phyloP scores from a whole-genome alignment of 2,113 vertebrate species.

The Neogale vison region DNA sequence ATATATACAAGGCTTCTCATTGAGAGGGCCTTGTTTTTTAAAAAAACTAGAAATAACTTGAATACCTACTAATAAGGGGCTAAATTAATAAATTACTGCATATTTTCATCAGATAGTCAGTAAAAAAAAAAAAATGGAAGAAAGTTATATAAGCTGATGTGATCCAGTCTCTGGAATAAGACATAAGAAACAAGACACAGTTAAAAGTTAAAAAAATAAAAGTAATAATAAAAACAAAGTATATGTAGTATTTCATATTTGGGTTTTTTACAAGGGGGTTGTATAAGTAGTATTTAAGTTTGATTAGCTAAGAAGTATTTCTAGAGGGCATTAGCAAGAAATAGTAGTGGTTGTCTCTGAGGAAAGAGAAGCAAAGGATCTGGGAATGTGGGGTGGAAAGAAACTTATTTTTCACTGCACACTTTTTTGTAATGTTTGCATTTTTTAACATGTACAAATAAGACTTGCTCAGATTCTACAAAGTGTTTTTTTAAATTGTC shows the following conservation, averaged over 20 bases:
- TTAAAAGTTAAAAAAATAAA: neutral
- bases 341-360: neutral
- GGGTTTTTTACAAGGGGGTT: neutral
- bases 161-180: neutral
- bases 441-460: constrained; percentile 5
- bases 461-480: constrained; percentile 15
- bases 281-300: neutral
- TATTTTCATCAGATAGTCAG: neutral
- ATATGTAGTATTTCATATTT: neutral
- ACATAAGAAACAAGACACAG: neutral
- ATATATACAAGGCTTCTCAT: neutral
- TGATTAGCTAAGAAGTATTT: neutral
- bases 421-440: neutral
- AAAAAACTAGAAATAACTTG: constrained; percentile 31
- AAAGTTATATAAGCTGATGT: neutral
- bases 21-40: neutral
- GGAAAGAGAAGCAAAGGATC: neutral
- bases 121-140: constrained; percentile 21
- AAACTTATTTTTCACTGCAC: neutral
- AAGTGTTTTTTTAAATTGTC: neutral
- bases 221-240: neutral
- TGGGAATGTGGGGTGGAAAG: neutral
- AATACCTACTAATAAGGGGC: neutral
- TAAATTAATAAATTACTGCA: constrained; percentile 34
- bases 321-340: neutral